These are phyloP conservation scores for Leptinotarsa defecta DNA, from an alignment of 1,140 invertebrate species.

Conservation along the genomic window DNA sequence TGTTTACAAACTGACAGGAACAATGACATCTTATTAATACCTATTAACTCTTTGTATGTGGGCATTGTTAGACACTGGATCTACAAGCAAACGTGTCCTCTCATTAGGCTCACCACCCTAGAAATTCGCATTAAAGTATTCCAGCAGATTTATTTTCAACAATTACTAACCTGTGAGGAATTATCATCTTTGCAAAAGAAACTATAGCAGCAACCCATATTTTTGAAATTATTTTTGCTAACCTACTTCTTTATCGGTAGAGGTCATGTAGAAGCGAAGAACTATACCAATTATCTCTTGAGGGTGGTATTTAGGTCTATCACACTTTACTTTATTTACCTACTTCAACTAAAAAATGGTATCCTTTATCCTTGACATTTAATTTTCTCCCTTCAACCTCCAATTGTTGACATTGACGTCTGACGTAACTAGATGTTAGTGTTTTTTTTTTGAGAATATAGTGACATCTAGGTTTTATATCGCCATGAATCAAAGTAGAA, in stretches of 20 bases:
- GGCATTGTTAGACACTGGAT: conserved; percentile 70
- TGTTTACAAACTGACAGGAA: conserved; percentile 26
- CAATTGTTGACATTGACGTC: no score
- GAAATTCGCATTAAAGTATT: conserved; percentile 34
- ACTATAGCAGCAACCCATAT: conserved; percentile 57
- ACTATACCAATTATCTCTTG: not conserved
- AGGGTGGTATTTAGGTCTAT: no score
- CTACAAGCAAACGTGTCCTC: conserved; percentile 69
- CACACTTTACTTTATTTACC: no score
- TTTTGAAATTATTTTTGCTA: not conserved
- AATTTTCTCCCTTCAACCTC: no score
- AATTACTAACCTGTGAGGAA: conserved; percentile 50
- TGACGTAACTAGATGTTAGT: no score
- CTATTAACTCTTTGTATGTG: conserved; percentile 65
- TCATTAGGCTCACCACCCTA: conserved; percentile 68
- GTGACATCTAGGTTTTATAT: no score
- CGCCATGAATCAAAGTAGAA: no score
- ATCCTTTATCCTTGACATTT: no score
- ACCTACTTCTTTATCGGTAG: not conserved
- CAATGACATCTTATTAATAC: conserved; percentile 46
- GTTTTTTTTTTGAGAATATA: no score
- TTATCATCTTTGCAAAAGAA: conserved; percentile 55
- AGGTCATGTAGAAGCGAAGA: not conserved
- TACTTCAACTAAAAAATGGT: no score
- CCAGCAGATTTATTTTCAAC: conserved; percentile 20